Percentiles rank a stretch among this genome's conserved stretches.
Evolutionary conservation across 2,888 invertebrate species (phyloP).

Genomic region (Cantharis lateralis): DNA sequence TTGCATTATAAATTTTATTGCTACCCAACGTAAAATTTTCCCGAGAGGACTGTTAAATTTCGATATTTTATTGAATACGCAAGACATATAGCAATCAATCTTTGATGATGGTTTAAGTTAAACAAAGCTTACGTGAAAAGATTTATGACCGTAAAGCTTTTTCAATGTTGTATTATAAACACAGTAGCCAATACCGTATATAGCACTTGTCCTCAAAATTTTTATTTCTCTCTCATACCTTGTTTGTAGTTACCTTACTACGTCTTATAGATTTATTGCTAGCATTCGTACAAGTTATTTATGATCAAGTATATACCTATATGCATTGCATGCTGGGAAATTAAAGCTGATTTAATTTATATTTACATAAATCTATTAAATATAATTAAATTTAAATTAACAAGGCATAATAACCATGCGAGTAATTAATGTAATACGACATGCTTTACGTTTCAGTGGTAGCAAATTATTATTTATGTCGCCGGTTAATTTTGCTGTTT

Average conservation of each 20-base stretch:
- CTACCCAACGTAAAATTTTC: background rate
- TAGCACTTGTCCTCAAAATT: conserved; percentile 57
- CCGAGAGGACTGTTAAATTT: background rate
- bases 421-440: background rate
- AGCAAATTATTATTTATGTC: background rate
- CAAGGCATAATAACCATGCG: background rate
- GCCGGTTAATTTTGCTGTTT: background rate
- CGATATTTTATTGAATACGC: conserved; percentile 4
- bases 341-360: background rate
- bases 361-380: background rate
- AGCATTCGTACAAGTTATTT: conserved; percentile 47
- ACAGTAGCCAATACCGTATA: conserved; percentile 55
- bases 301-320: conserved; percentile 37
- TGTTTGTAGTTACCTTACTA: conserved; percentile 54
- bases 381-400: background rate
- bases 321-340: conserved; percentile 12
- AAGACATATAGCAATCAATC: conserved; percentile 9
- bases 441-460: background rate
- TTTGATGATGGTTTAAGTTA: conserved; percentile 8
- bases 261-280: conserved; percentile 50
- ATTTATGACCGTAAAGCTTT: conserved; percentile 50
- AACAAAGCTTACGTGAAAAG: conserved; percentile 35
- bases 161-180: conserved; percentile 52
- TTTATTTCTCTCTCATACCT: conserved; percentile 57
- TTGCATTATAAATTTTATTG: background rate